These are phyloP conservation scores for Calypte anna DNA, from an alignment of 2,113 vertebrate genomes.

Conservation along the genomic window DNA sequence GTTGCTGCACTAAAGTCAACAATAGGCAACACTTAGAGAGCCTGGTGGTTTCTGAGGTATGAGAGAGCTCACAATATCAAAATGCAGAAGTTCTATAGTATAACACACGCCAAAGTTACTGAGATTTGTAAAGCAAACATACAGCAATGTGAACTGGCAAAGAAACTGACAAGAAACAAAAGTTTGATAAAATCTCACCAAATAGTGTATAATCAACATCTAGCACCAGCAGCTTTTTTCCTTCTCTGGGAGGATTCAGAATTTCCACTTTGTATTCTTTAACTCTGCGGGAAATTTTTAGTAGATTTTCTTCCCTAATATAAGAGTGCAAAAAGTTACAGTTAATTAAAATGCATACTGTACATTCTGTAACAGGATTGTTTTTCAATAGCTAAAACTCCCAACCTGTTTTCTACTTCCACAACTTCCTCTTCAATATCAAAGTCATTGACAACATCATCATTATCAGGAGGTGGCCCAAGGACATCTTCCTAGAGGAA, in stretches of 20 bases:
- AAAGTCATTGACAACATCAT: constrained; percentile 98
- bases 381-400: not conserved
- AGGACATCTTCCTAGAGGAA: constrained; percentile 92
- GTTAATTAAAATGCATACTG: not conserved
- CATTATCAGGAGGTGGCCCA: constrained; percentile 96
- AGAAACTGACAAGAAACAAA: not conserved
- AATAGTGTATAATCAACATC: constrained; percentile 98
- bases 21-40: not conserved
- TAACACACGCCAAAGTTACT: not conserved
- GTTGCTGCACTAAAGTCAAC: not conserved
- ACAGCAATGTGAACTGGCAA: not conserved
- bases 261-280: constrained; percentile 98
- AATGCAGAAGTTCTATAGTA: not conserved
- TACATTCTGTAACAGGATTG: not conserved
- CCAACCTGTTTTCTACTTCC: constrained; percentile 96
- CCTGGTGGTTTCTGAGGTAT: not conserved
- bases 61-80: not conserved
- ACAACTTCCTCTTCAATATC: constrained; percentile 99
- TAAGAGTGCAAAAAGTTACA: constrained; percentile 37
- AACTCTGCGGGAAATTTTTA: constrained; percentile 95
- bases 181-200: constrained; percentile 80
- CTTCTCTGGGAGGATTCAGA: constrained; percentile 93
- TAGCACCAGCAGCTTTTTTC: constrained; percentile 93
- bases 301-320: constrained; percentile 93
- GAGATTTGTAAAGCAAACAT: not conserved